A percentile compares a stretch with the other conserved stretches of the same genome.
These are phyloP conservation scores for Hanleya hanleyi DNA, from an alignment of 2,888 invertebrate genomes.

Conservation along the genomic window DNA sequence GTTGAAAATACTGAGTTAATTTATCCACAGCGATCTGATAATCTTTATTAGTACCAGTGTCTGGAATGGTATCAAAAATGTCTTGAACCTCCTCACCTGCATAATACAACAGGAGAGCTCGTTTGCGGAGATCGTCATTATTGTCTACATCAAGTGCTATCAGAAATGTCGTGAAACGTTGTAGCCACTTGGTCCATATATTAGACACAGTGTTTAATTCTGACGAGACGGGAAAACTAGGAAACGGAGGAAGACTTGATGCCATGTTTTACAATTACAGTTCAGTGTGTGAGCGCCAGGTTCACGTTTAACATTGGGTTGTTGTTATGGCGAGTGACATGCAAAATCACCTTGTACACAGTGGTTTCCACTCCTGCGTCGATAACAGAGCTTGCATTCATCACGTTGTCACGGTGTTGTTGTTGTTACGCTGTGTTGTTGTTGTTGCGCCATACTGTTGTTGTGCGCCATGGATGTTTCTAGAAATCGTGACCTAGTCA, in stretches of 20 bases:
- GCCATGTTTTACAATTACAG: neutral
- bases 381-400: no score
- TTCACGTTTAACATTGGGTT: no score
- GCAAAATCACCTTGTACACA: no score
- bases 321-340: no score
- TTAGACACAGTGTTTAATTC: neutral
- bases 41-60: neutral
- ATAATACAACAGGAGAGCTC: neutral
- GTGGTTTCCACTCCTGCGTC: no score
- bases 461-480: no score
- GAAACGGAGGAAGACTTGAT: neutral
- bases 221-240: neutral
- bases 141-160: neutral
- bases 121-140: neutral
- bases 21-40: neutral
- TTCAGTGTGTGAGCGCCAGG: neutral
- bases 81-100: neutral
- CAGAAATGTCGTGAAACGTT: neutral
- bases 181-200: neutral
- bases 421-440: no score
- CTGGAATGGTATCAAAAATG: neutral
- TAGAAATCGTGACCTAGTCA: no score
- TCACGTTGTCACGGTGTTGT: no score
- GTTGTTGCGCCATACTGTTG: no score
- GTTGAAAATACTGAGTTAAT: neutral